Evolutionary conservation across 2,888 invertebrate species (phyloP).

Genomic region (Acleris sparsana): DNA sequence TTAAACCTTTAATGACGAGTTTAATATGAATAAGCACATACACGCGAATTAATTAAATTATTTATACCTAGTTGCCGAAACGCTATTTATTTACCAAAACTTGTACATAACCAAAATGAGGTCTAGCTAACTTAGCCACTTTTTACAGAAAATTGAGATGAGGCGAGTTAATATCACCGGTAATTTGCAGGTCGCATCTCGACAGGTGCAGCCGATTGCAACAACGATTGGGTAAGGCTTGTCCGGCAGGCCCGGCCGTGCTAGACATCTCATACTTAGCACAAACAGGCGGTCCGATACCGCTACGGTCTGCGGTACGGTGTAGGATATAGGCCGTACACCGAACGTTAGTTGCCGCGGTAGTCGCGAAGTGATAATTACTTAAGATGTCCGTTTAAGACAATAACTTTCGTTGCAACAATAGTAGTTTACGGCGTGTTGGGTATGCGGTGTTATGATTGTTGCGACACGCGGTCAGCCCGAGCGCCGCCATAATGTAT

Average conservation of each 20-base stretch:
- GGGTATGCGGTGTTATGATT: conserved; percentile 43
- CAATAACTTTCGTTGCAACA: conserved; percentile 32
- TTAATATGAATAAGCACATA: conserved; percentile 12
- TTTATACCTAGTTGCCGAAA: background rate
- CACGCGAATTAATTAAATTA: conserved; percentile 15
- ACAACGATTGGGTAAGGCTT: conserved; percentile 75
- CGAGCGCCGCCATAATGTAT: conserved; percentile 41
- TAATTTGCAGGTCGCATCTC: conserved; percentile 74
- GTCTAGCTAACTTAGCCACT: background rate
- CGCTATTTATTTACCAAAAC: conserved; percentile 5
- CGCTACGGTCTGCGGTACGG: no score
- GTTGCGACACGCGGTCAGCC: conserved; percentile 46
- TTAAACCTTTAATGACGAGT: no score
- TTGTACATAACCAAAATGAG: conserved; percentile 1
- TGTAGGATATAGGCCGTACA: conserved; percentile 58
- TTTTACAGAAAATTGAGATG: conserved; percentile 47
- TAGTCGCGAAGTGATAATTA: conserved; percentile 61
- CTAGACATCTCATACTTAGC: conserved; percentile 9
- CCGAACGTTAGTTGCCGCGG: conserved; percentile 69
- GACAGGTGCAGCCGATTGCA: conserved; percentile 80
- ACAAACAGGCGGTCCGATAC: background rate
- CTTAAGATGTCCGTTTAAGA: conserved; percentile 58
- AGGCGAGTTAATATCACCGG: conserved; percentile 54
- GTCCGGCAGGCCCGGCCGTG: conserved; percentile 21
- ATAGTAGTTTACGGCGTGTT: conserved; percentile 26